Evolutionary conservation across 1,140 invertebrate genomes (phyloP).

Genomic region (Wasmannia auropunctata): DNA sequence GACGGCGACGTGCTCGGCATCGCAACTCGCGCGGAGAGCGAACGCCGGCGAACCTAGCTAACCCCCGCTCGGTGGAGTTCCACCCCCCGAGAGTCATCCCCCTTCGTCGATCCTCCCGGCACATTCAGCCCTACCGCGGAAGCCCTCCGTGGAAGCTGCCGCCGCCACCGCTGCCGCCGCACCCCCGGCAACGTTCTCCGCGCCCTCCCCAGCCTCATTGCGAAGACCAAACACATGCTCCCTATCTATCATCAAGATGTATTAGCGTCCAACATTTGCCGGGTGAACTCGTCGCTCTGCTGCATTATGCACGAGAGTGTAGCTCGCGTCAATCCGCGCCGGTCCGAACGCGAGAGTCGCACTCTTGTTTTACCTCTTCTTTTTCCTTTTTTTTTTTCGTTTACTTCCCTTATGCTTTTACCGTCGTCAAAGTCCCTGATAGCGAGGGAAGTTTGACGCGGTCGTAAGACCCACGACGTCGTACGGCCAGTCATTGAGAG

Average conservation of each 20-base stretch:
- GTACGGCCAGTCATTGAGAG: neutral
- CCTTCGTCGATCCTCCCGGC: slow-evolving; percentile 59
- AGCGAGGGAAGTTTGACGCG: neutral
- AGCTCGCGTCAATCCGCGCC: slow-evolving; percentile 46
- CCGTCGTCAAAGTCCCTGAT: slow-evolving; percentile 29
- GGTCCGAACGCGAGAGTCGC: neutral
- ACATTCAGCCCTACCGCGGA: slow-evolving; percentile 60
- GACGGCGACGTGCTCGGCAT: slow-evolving; percentile 84
- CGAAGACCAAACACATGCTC: slow-evolving; percentile 84
- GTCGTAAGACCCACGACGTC: neutral
- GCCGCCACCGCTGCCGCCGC: neutral
- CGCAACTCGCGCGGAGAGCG: slow-evolving; percentile 71
- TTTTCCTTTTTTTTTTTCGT: neutral
- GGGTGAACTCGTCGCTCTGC: slow-evolving; percentile 81
- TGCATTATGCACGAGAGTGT: slow-evolving; percentile 83
- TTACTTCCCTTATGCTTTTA: neutral
- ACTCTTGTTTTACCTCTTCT: slow-evolving; percentile 63
- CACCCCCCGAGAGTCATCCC: slow-evolving; percentile 76
- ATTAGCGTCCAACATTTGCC: slow-evolving; percentile 84
- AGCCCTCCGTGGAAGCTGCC: slow-evolving; percentile 64
- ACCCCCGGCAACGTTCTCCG: slow-evolving; percentile 68
- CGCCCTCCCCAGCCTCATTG: slow-evolving; percentile 79
- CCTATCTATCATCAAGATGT: slow-evolving; percentile 85
- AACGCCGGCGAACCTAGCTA: slow-evolving; percentile 72
- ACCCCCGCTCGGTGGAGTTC: slow-evolving; percentile 70